These are phyloP conservation scores for Parambassis ranga DNA, from an alignment of 2,797 vertebrate species.

Conservation along the genomic window DNA sequence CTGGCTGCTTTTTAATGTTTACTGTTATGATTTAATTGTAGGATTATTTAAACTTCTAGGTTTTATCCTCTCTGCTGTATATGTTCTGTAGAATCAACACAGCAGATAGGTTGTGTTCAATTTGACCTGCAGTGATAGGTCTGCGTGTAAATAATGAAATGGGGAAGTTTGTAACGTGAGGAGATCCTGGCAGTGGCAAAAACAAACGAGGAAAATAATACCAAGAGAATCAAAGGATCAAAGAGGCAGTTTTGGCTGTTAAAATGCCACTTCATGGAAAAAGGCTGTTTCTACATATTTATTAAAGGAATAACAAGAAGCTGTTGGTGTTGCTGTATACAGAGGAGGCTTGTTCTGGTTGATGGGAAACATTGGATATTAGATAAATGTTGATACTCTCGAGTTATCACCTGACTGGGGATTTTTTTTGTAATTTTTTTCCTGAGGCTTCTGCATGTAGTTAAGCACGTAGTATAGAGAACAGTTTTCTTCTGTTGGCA, in stretches of 20 bases:
- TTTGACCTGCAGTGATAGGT: neutral
- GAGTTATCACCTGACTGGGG: neutral
- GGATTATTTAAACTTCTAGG: neutral
- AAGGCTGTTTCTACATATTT: neutral
- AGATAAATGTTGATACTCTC: neutral
- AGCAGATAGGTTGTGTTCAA: neutral
- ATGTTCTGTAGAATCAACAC: neutral
- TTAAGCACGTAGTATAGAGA: no score
- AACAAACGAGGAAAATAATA: slow-evolving; percentile 49
- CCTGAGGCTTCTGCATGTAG: no score
- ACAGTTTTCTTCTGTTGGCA: no score
- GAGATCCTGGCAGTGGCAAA: slow-evolving; percentile 38
- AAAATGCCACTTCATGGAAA: neutral
- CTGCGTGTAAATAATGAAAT: slow-evolving; percentile 52
- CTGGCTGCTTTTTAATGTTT: neutral
- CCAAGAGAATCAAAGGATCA: slow-evolving; percentile 37
- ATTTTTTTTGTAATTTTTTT: no score
- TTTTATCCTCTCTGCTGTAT: slow-evolving; percentile 2
- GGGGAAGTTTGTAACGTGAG: slow-evolving; percentile 50
- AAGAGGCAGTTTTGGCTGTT: slow-evolving; percentile 22
- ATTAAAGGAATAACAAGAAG: neutral
- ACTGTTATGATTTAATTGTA: neutral
- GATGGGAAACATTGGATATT: neutral
- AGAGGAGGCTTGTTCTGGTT: neutral
- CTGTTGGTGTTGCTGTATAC: neutral